Percentiles rank a stretch among this genome's conserved stretches.
Evolutionary conservation across 1,140 invertebrate species (phyloP).

Genomic region (Bombus haemorrhoidalis): DNA sequence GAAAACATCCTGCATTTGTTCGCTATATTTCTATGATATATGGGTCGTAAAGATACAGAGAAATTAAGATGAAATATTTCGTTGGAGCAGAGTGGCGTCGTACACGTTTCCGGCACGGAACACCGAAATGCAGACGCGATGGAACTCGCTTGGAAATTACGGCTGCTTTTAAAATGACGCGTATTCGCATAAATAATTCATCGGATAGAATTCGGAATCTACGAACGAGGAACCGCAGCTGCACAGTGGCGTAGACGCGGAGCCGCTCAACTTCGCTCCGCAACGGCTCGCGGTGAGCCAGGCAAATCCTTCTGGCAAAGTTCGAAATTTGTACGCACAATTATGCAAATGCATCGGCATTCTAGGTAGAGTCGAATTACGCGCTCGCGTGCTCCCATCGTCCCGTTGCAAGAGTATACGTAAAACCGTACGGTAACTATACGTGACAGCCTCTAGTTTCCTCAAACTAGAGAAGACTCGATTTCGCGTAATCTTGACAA

Average conservation of each 20-base stretch:
- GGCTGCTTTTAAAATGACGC: slow-evolving; percentile 70
- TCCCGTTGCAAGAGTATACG: not conserved
- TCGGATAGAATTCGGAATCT: slow-evolving; percentile 51
- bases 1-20: not conserved
- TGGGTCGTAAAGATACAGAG: not conserved
- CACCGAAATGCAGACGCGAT: slow-evolving; percentile 3
- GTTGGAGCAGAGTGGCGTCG: not conserved
- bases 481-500: slow-evolving; percentile 65
- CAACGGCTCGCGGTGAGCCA: slow-evolving; percentile 46
- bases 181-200: slow-evolving; percentile 78
- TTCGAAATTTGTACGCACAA: slow-evolving; percentile 79
- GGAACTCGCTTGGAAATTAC: slow-evolving; percentile 47
- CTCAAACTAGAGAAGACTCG: slow-evolving; percentile 17
- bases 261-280: not conserved
- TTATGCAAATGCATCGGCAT: slow-evolving; percentile 78
- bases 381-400: not conserved
- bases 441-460: not conserved
- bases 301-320: slow-evolving; percentile 74
- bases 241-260: slow-evolving; percentile 18
- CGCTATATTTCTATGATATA: not conserved
- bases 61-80: not conserved
- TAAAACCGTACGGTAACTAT: not conserved
- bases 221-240: slow-evolving; percentile 20
- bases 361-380: slow-evolving; percentile 23
- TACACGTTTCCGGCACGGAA: not conserved